Base-by-base conservation (phyloP, 2,797 vertebrate species). In the Tragelaphus oryx region DNA sequence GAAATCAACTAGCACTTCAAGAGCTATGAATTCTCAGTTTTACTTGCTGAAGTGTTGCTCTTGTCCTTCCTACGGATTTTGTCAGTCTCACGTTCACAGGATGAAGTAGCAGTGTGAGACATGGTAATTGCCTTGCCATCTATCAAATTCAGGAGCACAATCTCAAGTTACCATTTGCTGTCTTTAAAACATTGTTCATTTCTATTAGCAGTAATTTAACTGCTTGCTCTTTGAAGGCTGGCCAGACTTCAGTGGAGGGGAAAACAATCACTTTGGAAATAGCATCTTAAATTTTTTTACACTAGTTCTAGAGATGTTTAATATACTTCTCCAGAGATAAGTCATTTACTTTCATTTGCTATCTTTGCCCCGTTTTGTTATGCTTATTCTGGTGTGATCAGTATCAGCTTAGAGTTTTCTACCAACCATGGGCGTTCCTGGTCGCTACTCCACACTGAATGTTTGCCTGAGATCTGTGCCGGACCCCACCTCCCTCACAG, bases 401-500 rank as follows among this genome's bases (percentile, higher is more conserved):
- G 99, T 2, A 98, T 99, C 95, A 99, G 98, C 96, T 98, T 99
- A 97, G 99, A 99, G 97, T 99, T 99, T 98, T 99, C 99, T 86
- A 99, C 99, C 89, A 99, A 99, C 98, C 99, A 99, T 0, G 99
- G 99, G 2, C 99, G 99, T 8, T 99, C 99, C 44, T 99, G 99
- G 99, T 99, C 99, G 16, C 98, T 99, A 74, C 98, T 99, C 11
- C 99, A 99, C 98, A 99, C 99, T 0, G 99, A 99, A 97, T 99
- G 99, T 98, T 98, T 99, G 80, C 99, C 99, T 20, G 99, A 99
- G 97, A 98, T 99, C 14, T 99, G 99, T 97, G 98, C 99, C 1
- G 99, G 99, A 20, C 99, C 99, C 5, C 99, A 99, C 97, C 99
- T 99, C 16, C 99, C 99, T 65, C 99, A 99, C 98, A 99, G 99